phyloP scores from a whole-genome alignment of 2,797 vertebrate genomes.

The Tragelaphus oryx region DNA sequence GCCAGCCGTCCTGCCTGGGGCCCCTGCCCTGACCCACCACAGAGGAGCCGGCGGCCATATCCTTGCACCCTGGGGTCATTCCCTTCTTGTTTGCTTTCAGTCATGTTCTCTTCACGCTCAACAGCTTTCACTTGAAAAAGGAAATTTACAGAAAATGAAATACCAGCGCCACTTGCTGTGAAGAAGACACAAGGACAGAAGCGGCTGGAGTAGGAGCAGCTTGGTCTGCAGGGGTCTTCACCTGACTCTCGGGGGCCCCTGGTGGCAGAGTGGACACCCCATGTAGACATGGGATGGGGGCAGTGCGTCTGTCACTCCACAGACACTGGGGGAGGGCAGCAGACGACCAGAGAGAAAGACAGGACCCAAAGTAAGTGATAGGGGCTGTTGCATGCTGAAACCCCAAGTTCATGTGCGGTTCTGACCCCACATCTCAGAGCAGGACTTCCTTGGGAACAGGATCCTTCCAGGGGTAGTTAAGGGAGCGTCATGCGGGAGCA shows the following conservation, averaged over 20 bases:
- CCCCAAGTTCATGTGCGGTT: not conserved
- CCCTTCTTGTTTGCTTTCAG: not conserved
- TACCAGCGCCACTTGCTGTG: not conserved
- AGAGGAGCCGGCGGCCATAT: not conserved
- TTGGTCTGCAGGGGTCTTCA: not conserved
- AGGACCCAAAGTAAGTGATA: not conserved
- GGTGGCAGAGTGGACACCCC: no score
- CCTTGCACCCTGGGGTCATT: not conserved
- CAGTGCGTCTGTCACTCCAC: not conserved
- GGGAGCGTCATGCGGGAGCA: not conserved
- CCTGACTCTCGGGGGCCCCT: not conserved
- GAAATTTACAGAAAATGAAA: not conserved
- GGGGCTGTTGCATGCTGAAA: not conserved
- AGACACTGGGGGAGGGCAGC: not conserved
- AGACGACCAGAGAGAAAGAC: not conserved
- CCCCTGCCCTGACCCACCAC: not conserved
- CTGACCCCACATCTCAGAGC: no score
- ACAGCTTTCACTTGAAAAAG: not conserved
- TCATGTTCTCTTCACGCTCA: not conserved
- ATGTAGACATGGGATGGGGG: fast-evolving
- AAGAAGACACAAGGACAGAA: not conserved
- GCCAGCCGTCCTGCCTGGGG: not conserved
- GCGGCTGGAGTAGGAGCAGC: not conserved
- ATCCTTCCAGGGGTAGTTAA: not conserved
- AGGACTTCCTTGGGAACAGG: not conserved